phyloP scores from a whole-genome alignment of 2,797 vertebrate genomes.

The Leucoraja ocellata region DNA sequence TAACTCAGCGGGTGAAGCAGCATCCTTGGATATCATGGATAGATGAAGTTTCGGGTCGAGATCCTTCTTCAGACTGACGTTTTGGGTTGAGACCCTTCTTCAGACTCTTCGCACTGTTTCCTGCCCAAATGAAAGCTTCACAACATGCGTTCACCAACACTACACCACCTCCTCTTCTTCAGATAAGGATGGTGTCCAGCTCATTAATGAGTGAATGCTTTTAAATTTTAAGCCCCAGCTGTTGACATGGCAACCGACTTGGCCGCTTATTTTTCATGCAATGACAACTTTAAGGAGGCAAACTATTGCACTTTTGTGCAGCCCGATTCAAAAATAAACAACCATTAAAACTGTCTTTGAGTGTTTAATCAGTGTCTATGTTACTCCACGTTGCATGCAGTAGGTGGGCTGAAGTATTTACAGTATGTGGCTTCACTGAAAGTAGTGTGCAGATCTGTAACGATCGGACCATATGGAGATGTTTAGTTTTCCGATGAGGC shows the following conservation, averaged over 20 bases:
- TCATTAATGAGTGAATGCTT: background rate
- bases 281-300: background rate
- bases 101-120: background rate
- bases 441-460: background rate
- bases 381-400: background rate
- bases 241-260: background rate
- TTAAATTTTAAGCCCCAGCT: background rate
- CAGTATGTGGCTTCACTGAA: background rate
- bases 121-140: no score
- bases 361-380: background rate
- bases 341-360: background rate
- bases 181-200: background rate
- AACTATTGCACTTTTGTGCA: background rate
- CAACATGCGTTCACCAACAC: background rate
- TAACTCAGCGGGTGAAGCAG: no score
- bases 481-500: constrained; percentile 2
- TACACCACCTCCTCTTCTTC: no score
- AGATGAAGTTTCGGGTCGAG: background rate
- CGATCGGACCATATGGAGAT: constrained; percentile 22
- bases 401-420: constrained; percentile 25
- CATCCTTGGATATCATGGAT: no score
- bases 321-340: background rate
- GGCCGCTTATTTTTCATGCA: background rate
- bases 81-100: no score
- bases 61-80: no score